Conservation (phyloP, 2,888 invertebrate species). For the Cerastis leucographa region DNA sequence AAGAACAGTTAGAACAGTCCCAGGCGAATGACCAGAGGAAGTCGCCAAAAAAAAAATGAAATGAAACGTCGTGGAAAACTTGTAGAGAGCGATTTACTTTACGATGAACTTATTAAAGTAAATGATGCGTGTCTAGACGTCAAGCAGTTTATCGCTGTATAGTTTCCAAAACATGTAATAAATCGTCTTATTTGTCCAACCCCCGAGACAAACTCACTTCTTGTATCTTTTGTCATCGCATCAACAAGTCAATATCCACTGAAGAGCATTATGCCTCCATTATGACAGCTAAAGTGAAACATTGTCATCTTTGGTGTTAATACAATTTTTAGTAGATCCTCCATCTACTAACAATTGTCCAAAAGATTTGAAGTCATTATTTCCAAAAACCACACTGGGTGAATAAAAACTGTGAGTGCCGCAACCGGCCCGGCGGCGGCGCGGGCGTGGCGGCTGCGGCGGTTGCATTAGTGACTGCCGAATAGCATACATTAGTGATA, state of each 20-base stretch:
- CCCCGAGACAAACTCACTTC: neutral
- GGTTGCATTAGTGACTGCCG: constrained; percentile 32
- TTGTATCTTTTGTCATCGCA: neutral
- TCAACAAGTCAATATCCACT: neutral
- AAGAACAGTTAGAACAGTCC: constrained; percentile 10
- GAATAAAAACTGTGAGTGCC: neutral
- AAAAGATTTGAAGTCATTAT: neutral
- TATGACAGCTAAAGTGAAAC: neutral
- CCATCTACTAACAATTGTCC: no score
- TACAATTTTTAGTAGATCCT: neutral
- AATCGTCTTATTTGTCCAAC: constrained; percentile 18
- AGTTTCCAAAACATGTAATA: constrained; percentile 14
- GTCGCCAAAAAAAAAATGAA: no score
- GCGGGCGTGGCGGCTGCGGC: no score
- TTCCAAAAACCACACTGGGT: neutral
- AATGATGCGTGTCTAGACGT: constrained; percentile 47
- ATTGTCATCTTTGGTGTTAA: neutral
- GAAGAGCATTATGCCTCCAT: neutral
- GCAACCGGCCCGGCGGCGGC: neutral
- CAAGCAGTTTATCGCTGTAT: constrained; percentile 15
- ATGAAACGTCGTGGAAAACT: constrained; percentile 17
- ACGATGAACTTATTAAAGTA: constrained; percentile 45
- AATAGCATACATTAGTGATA: constrained; percentile 40
- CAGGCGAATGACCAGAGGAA: constrained; percentile 14
- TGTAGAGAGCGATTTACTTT: constrained; percentile 30